phyloP scores from a whole-genome alignment of 2,888 invertebrate genomes.

The Alloplasta piceator region DNA sequence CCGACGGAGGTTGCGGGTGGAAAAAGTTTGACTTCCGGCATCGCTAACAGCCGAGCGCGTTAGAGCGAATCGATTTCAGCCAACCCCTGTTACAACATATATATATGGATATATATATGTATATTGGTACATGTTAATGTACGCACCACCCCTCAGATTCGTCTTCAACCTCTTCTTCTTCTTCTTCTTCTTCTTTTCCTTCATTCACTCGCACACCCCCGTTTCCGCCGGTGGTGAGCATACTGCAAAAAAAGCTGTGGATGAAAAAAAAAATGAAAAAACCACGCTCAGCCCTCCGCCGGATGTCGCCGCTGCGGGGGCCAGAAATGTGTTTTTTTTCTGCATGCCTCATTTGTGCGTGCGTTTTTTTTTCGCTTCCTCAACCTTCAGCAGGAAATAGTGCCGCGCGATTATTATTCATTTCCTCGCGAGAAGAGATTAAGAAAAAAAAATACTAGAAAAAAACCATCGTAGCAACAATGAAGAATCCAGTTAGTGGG shows the following conservation, averaged over 20 bases:
- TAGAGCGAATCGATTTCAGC: conserved; percentile 61
- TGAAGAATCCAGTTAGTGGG: conserved; percentile 1
- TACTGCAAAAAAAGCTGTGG: conserved; percentile 43
- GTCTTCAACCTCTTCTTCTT: conserved; percentile 61
- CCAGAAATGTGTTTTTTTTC: conserved; percentile 56
- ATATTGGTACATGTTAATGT: not conserved
- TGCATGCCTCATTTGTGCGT: conserved; percentile 36
- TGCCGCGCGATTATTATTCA: conserved; percentile 60
- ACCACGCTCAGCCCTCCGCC: conserved; percentile 65
- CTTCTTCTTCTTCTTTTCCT: conserved; percentile 59
- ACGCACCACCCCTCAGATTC: conserved; percentile 1
- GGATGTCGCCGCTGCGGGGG: conserved; percentile 76
- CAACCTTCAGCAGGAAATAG: conserved; percentile 59
- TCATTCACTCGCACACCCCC: conserved; percentile 67
- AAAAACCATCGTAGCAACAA: conserved; percentile 4
- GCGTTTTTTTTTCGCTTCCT: conserved; percentile 29
- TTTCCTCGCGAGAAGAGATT: conserved; percentile 47
- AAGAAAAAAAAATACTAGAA: conserved; percentile 21
- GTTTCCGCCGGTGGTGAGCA: conserved; percentile 71
- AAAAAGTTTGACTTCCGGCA: conserved; percentile 71
- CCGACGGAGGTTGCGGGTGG: conserved; percentile 67
- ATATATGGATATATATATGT: conserved; percentile 2
- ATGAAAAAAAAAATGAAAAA: conserved; percentile 52
- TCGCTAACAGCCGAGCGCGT: conserved; percentile 60
- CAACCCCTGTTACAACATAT: conserved; percentile 53